Conservation (phyloP, 2,113 vertebrate species). For the Chrysemys picta region DNA sequence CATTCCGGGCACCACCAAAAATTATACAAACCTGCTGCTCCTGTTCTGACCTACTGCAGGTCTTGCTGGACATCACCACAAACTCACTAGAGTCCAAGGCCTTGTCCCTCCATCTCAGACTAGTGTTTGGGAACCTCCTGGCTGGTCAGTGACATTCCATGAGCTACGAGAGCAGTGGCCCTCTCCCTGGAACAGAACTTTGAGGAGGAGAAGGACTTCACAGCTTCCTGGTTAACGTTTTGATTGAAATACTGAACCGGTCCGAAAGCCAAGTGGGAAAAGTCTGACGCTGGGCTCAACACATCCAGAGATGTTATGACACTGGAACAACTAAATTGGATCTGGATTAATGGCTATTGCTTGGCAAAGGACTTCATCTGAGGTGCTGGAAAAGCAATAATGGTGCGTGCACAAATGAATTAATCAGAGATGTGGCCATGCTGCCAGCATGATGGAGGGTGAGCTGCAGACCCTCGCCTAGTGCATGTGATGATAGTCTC, state of each 20-base stretch:
- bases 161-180: background rate
- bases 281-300: background rate
- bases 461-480: background rate
- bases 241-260: background rate
- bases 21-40: no score
- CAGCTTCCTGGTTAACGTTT: background rate
- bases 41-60: background rate
- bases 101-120: background rate
- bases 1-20: no score
- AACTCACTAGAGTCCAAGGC: background rate
- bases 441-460: background rate
- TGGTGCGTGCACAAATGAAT: background rate
- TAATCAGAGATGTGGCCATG: background rate
- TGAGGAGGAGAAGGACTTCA: background rate
- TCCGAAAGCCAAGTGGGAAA: background rate
- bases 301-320: background rate
- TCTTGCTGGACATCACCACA: background rate
- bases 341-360: background rate
- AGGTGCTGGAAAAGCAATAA: background rate
- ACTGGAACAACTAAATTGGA: background rate
- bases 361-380: background rate
- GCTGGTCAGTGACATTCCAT: background rate
- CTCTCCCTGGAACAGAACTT: background rate
- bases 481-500: background rate
- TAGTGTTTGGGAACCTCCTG: background rate